Conservation (phyloP, 1,140 invertebrate genomes). For the Aphis gossypii region DNA sequence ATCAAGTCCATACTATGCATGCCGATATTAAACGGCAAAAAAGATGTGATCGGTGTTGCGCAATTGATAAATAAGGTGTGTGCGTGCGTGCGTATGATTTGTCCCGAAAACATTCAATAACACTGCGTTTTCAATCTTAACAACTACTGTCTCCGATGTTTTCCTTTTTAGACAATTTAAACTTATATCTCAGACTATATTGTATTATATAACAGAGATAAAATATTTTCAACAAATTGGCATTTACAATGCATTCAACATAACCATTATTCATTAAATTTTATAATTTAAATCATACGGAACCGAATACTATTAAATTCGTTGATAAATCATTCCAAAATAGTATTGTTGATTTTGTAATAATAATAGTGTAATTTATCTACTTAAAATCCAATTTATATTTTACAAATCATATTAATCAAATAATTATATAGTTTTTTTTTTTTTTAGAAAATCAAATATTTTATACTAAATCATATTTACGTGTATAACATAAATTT, state of each 20-base stretch:
- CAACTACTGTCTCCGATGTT: neutral
- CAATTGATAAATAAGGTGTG: conserved; percentile 91
- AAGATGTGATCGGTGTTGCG: conserved; percentile 87
- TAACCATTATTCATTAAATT: neutral
- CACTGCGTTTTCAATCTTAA: neutral
- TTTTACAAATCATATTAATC: neutral
- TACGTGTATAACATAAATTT: no score
- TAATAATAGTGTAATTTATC: no score
- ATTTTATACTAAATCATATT: neutral
- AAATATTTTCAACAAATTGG: no score
- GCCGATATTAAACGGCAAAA: conserved; percentile 90
- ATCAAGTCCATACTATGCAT: conserved; percentile 84
- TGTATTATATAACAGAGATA: neutral
- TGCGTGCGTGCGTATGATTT: neutral
- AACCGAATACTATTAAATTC: neutral
- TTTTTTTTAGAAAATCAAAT: neutral
- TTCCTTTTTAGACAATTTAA: neutral
- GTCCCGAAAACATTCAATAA: neutral
- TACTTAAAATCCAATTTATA: neutral
- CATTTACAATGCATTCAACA: no score
- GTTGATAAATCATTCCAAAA: no score
- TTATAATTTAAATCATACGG: neutral
- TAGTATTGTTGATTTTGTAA: no score
- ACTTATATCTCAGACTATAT: neutral
- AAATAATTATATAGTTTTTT: no score